phyloP scores from a whole-genome alignment of 2,888 invertebrate genomes.

The Cabera pusaria region DNA sequence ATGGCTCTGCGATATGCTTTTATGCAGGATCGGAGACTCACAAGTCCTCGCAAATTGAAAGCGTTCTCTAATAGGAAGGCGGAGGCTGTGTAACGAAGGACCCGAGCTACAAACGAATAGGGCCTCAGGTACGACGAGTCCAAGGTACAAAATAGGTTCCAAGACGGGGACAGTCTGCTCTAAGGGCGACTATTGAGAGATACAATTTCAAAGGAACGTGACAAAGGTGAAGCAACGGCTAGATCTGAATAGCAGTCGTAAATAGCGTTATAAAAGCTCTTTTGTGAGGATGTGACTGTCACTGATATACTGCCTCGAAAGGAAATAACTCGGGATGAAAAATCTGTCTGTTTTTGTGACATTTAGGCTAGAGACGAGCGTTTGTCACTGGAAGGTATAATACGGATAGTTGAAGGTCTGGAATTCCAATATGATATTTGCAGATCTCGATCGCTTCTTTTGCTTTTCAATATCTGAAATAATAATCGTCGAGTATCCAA shows the following conservation, averaged over 20 bases:
- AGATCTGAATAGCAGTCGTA: conserved; percentile 14
- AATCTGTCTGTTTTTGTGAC: too few species aligned
- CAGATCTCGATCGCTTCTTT: too few species aligned
- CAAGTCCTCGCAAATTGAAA: conserved; percentile 63
- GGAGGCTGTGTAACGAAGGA: conserved; percentile 31
- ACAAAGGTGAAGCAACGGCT: conserved; percentile 17
- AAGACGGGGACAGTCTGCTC: conserved; percentile 6
- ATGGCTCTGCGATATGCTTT: conserved; percentile 55
- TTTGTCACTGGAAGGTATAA: too few species aligned
- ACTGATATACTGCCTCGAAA: conserved; percentile 9
- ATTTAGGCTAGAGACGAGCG: too few species aligned
- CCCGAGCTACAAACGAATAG: conserved; percentile 30
- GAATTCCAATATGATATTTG: too few species aligned
- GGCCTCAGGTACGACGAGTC: too few species aligned
- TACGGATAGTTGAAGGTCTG: too few species aligned
- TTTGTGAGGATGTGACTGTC: conserved; percentile 10
- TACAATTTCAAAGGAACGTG: conserved; percentile 19
- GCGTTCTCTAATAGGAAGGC: conserved; percentile 52
- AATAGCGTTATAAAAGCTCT: conserved; percentile 16
- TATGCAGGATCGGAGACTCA: conserved; percentile 54
- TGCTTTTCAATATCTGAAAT: too few species aligned
- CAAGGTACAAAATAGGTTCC: too few species aligned
- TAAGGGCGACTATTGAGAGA: conserved; percentile 14
- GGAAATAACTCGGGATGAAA: too few species aligned
- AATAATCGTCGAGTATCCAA: too few species aligned